These are phyloP conservation scores for Epinotia nisella DNA, from an alignment of 2,888 invertebrate species.

Conservation along the genomic window DNA sequence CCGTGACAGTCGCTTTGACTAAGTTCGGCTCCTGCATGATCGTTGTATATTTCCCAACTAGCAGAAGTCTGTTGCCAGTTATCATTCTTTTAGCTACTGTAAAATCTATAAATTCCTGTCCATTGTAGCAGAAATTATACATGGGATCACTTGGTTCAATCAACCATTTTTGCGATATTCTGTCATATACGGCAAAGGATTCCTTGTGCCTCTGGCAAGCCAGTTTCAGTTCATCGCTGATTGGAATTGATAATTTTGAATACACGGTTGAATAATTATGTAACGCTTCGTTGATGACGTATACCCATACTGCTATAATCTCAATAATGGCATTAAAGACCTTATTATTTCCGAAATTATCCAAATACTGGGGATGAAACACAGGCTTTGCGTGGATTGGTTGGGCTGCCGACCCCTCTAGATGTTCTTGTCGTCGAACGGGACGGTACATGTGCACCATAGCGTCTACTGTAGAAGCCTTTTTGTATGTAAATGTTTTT, in stretches of 20 bases:
- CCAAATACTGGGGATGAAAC: background rate
- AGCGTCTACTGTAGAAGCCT: background rate
- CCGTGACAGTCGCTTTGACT: conserved; percentile 1
- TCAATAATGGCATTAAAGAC: conserved; percentile 34
- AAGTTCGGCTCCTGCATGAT: conserved; percentile 40
- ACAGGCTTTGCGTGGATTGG: background rate
- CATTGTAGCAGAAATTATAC: conserved; percentile 36
- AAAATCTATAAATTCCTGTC: conserved; percentile 30
- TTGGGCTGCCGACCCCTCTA: background rate
- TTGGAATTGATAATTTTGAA: conserved; percentile 1
- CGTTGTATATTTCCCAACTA: conserved; percentile 35
- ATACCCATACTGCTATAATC: conserved; percentile 35
- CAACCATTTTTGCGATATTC: conserved; percentile 15
- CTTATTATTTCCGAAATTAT: background rate
- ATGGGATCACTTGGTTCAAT: conserved; percentile 11
- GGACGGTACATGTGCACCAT: background rate
- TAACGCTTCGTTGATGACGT: conserved; percentile 14
- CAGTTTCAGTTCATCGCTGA: background rate
- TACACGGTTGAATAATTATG: conserved; percentile 29
- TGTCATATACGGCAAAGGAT: conserved; percentile 34
- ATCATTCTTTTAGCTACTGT: background rate
- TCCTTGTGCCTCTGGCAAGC: conserved; percentile 29
- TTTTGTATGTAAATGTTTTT: background rate
- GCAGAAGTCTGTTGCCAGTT: conserved; percentile 17
- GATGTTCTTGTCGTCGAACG: background rate